Evolutionary conservation across 1,140 invertebrate genomes (phyloP).

Genomic region (Cylas formicarius): DNA sequence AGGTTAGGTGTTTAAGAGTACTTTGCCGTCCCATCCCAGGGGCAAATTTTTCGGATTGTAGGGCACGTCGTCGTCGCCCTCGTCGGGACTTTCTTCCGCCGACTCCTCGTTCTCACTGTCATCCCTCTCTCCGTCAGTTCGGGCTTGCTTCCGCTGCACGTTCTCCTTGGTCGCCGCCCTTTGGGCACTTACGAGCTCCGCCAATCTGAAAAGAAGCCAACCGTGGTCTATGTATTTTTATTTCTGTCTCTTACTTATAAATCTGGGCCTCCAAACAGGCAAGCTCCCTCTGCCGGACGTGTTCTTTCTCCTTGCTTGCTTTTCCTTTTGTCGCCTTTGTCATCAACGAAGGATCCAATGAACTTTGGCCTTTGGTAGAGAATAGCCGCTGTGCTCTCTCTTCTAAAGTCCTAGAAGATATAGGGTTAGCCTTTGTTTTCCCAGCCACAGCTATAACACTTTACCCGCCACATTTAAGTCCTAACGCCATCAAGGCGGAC

Average conservation of each 20-base stretch:
- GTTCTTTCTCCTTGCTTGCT: conserved; percentile 60
- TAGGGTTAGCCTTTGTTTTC: neutral
- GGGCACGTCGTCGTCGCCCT: conserved; percentile 84
- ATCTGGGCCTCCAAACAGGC: conserved; percentile 82
- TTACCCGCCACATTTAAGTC: conserved; percentile 94
- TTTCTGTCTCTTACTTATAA: conserved; percentile 53
- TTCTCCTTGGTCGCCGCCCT: conserved; percentile 92
- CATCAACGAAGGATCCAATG: conserved; percentile 82
- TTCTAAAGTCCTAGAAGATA: conserved; percentile 69
- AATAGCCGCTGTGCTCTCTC: conserved; percentile 94
- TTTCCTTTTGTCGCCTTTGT: conserved; percentile 73
- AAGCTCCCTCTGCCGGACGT: conserved; percentile 72
- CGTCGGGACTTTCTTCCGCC: conserved; percentile 77
- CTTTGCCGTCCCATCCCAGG: conserved; percentile 98
- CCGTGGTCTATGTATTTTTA: conserved; percentile 3
- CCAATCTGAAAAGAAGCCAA: conserved; percentile 49
- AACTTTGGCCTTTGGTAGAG: conserved; percentile 88
- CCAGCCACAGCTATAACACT: conserved; percentile 17
- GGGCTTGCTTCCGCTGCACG: conserved; percentile 94
- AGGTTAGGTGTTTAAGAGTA: conserved; percentile 32
- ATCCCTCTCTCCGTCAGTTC: conserved; percentile 89
- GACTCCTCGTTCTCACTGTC: conserved; percentile 89
- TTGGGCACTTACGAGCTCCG: conserved; percentile 76
- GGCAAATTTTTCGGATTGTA: conserved; percentile 99
- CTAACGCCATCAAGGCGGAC: conserved; percentile 93